Evolutionary conservation across 2,888 invertebrate species (phyloP), one percentile per base, ranked within the genome.

Genomic region (Hemaris fuciformis): DNA sequence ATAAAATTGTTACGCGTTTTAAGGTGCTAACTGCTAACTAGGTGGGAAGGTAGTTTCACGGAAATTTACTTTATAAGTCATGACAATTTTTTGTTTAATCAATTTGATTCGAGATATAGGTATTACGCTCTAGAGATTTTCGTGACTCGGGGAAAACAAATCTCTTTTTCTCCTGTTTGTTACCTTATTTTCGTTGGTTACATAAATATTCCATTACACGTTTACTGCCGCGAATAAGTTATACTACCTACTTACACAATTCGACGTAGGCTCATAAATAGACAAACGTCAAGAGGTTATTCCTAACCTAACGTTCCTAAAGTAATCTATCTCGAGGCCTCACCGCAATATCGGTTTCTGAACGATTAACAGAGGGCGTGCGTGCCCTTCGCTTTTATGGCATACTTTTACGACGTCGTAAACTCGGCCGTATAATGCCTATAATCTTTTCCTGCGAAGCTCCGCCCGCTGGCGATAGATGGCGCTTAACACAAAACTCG

Each of bases 341-440:
- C 86, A 81, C 87, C 87, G 85, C 91, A 90, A 91, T 92, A 92
- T 91, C 90, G 91, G 89, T 92, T 92, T 89, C 90, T 87, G 87
- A 89, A 88, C 92, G 90, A 91, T 92, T 91, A 92, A 91, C 91
- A 91, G 89, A 90, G 91, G 90, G 91, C 91, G 91, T 89, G 89
- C 88, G 89, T 88, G 89, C 91, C 91, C 91, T 91, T 88, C 88
- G 87, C 75, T 86, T 92, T 92, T 91, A 92, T 84, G 85, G 87
- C 89, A 85, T 86, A 87, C 86, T 91, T 91, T 92, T 91, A 92
- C 90, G 91, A 90, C 78, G 79, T 87, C 90, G 87, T 92, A 91
- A 92, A 89, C 84, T 84, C 83, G 81, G 81, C 84, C 83, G 84
- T 89, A 89, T 88, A 89, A 88, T 87, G 81, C 83, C 89, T 81